Percentiles rank a stretch among this genome's conserved stretches.
Conservation (phyloP, 2,113 vertebrate species). For the Geococcyx californianus region DNA sequence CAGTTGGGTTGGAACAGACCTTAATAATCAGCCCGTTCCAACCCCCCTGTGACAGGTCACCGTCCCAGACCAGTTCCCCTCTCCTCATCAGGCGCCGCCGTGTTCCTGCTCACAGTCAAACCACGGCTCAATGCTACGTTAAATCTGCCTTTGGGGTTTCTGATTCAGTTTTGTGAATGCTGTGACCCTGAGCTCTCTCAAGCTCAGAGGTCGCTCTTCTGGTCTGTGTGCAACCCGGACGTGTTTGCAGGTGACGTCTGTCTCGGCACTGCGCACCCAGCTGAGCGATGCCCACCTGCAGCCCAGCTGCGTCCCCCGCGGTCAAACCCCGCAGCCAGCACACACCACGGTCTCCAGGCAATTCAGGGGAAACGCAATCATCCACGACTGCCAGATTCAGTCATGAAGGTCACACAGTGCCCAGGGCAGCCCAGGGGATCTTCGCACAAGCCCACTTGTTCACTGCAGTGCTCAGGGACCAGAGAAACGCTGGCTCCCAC, state of each 20-base stretch:
- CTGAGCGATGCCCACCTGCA: neutral
- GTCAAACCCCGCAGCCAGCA: neutral
- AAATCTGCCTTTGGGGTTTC: neutral
- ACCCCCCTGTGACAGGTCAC: neutral
- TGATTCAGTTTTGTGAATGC: rapidly evolving
- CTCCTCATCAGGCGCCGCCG: rapidly evolving
- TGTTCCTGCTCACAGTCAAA: neutral
- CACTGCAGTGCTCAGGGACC: neutral
- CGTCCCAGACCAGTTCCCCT: neutral
- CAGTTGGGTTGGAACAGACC: too few relatives aligned
- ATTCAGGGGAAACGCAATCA: neutral
- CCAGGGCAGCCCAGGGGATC: neutral
- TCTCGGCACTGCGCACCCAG: rapidly evolving
- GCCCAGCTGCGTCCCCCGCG: neutral
- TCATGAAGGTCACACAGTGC: neutral
- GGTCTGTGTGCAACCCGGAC: neutral
- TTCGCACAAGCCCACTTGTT: neutral
- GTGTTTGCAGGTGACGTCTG: neutral
- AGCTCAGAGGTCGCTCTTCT: neutral
- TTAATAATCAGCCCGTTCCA: too few relatives aligned
- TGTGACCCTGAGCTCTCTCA: neutral
- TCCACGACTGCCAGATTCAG: neutral
- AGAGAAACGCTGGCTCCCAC: neutral
- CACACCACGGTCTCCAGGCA: rapidly evolving
- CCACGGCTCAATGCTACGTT: rapidly evolving